phyloP scores from a whole-genome alignment of 2,113 vertebrate genomes.

The Pluvianellus socialis region DNA sequence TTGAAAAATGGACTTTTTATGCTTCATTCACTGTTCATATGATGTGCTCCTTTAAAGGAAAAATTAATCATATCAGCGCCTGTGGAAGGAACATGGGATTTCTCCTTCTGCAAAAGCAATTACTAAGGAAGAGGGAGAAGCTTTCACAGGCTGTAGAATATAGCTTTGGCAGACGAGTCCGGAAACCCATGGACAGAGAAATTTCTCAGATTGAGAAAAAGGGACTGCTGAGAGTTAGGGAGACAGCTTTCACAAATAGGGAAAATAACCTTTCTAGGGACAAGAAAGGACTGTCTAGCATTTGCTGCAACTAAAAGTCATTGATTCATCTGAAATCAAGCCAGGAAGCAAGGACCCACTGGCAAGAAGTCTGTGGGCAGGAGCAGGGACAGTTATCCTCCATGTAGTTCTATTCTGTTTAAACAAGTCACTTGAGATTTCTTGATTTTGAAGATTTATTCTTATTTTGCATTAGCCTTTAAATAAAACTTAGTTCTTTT shows the following conservation, averaged over 20 bases:
- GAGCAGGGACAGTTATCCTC: neutral
- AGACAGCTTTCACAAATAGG: neutral
- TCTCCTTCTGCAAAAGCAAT: neutral
- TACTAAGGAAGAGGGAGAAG: neutral
- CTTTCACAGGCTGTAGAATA: neutral
- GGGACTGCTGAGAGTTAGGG: neutral
- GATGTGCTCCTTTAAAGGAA: neutral
- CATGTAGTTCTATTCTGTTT: no score
- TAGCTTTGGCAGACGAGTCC: fast-evolving
- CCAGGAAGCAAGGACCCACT: neutral
- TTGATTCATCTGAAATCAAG: neutral
- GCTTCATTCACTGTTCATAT: neutral
- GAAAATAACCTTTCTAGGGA: neutral
- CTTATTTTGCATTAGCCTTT: no score
- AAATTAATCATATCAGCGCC: neutral
- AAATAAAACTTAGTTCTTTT: no score
- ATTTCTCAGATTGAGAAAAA: neutral
- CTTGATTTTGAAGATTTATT: no score
- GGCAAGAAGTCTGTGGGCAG: neutral
- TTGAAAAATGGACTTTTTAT: neutral
- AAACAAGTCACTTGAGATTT: no score
- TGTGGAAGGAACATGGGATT: neutral
- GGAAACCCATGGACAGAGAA: neutral
- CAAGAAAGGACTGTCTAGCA: neutral
- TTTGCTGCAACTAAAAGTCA: neutral